Percentiles rank a stretch among this genome's conserved stretches.
Evolutionary conservation across 2,888 invertebrate species (phyloP).

Genomic region (Nasonovia ribisnigri): DNA sequence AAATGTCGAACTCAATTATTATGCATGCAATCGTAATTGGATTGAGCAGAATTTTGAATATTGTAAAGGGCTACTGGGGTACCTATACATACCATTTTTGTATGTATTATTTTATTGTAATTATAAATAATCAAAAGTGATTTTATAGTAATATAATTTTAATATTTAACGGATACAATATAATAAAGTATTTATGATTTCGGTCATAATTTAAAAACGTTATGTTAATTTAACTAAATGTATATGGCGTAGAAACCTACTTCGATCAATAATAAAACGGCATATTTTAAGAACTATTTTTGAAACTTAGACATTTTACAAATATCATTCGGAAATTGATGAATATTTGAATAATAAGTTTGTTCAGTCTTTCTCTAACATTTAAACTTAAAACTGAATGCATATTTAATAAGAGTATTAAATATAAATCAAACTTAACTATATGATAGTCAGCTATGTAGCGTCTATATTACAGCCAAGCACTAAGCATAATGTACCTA

Average conservation of each 20-base stretch:
- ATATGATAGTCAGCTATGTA: not conserved
- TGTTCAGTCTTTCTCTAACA: not conserved
- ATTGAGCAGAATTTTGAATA: not conserved
- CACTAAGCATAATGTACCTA: not conserved
- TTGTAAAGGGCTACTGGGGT: not conserved
- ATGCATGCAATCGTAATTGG: not conserved
- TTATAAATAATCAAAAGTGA: not conserved
- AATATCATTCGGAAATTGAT: not conserved
- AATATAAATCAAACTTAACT: not conserved
- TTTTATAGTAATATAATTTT: not conserved
- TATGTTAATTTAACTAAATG: not conserved
- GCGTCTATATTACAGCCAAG: not conserved
- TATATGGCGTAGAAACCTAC: not conserved
- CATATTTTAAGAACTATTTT: not conserved
- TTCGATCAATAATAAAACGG: not conserved
- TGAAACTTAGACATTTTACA: not conserved
- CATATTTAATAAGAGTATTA: not conserved
- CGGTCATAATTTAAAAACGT: not conserved
- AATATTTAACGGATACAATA: not conserved
- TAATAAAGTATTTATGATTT: not conserved
- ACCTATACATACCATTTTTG: not conserved
- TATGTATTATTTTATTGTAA: too few relatives aligned
- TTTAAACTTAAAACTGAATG: not conserved
- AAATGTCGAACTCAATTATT: slow-evolving; percentile 3
- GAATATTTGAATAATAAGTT: not conserved